phyloP scores from a whole-genome alignment of 2,113 vertebrate genomes.

The Protobothrops mucrosquamatus region DNA sequence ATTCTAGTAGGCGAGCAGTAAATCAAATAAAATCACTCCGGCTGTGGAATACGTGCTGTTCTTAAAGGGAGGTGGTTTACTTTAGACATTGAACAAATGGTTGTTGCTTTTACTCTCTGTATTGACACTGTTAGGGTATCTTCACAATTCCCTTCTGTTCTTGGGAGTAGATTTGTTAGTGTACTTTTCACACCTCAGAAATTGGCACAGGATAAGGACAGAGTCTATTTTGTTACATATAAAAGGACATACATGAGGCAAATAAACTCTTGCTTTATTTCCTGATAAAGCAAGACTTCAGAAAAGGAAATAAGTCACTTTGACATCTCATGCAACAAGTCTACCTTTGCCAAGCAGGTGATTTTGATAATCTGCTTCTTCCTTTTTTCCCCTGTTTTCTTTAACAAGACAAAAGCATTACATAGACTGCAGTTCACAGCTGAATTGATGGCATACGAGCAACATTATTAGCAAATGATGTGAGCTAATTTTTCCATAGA shows the following conservation, averaged over 20 bases:
- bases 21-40: conserved; percentile 37
- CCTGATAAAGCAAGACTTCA: neutral
- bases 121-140: conserved; percentile 6
- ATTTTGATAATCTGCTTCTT: neutral
- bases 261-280: neutral
- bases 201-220: neutral
- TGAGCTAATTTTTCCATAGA: conserved; percentile 75
- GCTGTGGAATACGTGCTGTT: conserved; percentile 30
- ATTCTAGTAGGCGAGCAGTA: conserved; percentile 3
- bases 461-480: conserved; percentile 73
- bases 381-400: neutral
- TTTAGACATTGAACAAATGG: neutral
- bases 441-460: conserved; percentile 65
- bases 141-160: neutral
- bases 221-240: neutral
- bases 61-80: conserved; percentile 6
- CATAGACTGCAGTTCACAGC: conserved; percentile 51
- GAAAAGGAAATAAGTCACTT: neutral
- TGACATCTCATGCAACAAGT: neutral
- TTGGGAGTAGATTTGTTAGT: conserved; percentile 11
- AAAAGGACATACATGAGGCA: conserved; percentile 11
- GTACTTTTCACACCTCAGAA: conserved; percentile 24
- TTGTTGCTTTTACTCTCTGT: neutral
- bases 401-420: conserved; percentile 56
- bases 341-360: neutral